Conservation (phyloP, 2,888 invertebrate species). For the Platerodrilus igneus region DNA sequence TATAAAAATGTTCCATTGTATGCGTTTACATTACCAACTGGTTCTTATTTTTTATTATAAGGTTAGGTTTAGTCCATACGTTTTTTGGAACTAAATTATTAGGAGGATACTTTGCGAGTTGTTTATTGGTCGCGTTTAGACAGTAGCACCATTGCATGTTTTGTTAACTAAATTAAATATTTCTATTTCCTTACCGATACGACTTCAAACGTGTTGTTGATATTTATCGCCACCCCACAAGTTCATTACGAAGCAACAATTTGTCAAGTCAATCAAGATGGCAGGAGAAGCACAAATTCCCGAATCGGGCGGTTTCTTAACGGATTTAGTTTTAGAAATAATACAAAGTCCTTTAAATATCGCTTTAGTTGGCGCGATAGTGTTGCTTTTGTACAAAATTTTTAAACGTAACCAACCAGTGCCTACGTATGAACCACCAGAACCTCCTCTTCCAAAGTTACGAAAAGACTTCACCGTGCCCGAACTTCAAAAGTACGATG, state of each 20-base stretch:
- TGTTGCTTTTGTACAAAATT: conserved; percentile 71
- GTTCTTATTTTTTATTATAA: no score
- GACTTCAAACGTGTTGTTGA: no score
- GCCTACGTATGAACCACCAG: conserved; percentile 44
- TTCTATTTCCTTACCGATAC: no score
- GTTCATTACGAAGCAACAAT: background rate
- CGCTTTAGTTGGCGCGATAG: conserved; percentile 62
- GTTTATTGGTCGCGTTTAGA: no score
- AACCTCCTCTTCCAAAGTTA: conserved; percentile 71
- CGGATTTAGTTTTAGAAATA: conserved; percentile 56
- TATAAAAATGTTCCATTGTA: no score
- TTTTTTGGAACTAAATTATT: no score
- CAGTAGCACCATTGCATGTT: no score
- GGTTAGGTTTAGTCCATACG: no score
- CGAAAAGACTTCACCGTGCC: conserved; percentile 87
- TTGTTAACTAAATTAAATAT: no score
- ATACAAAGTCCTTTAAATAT: conserved; percentile 69
- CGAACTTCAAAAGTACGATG: conserved; percentile 83
- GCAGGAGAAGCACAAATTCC: conserved; percentile 37
- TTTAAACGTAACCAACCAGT: conserved; percentile 53
- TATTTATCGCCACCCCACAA: background rate
- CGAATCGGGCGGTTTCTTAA: conserved; percentile 41
- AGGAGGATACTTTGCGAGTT: no score
- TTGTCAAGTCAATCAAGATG: conserved; percentile 35
- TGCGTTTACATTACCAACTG: no score